Conservation (phyloP, 2,797 vertebrate species). For the Acanthornis magna region DNA sequence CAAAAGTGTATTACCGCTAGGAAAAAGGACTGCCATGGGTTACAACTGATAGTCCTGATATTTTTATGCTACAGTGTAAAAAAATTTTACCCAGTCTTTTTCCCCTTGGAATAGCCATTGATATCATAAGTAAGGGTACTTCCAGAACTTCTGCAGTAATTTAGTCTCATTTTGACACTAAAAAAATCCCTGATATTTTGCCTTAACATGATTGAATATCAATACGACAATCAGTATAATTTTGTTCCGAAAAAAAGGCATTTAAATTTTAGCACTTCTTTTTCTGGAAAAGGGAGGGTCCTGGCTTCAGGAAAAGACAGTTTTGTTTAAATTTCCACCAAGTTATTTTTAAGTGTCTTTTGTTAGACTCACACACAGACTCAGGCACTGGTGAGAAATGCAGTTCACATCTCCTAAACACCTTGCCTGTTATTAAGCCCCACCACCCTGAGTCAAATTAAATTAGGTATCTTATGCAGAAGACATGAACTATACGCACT, state of each 20-base stretch:
- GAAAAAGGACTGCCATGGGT: neutral
- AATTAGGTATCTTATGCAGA: neutral
- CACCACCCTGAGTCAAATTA: neutral
- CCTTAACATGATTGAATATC: neutral
- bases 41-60: neutral
- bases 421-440: neutral
- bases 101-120: neutral
- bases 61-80: neutral
- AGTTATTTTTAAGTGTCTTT: neutral
- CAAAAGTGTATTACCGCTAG: neutral
- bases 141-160: neutral
- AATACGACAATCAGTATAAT: neutral
- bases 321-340: neutral
- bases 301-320: neutral
- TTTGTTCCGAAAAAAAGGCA: neutral
- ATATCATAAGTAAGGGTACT: neutral
- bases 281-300: neutral
- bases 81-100: neutral
- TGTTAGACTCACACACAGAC: neutral
- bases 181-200: neutral
- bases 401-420: neutral
- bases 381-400: neutral
- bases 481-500: neutral
- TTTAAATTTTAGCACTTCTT: neutral
- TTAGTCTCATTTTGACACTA: neutral